Evolutionary conservation across 2,797 vertebrate genomes (phyloP), one percentile per base, ranked within the genome.

Genomic region (Gephyroberyx darwinii): DNA sequence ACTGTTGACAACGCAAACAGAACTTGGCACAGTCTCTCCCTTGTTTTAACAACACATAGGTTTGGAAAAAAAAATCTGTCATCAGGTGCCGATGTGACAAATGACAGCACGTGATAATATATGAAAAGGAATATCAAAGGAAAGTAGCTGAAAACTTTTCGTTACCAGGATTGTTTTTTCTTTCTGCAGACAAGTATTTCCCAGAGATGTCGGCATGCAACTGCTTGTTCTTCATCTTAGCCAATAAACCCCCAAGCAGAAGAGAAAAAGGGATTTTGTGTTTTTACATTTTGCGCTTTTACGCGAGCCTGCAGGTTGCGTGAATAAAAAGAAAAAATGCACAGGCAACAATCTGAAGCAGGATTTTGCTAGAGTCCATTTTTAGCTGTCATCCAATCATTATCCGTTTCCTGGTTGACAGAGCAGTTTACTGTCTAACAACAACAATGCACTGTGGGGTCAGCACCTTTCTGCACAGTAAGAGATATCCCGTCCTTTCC

Each of bases 321-420:
- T 52, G 5, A 31, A 7, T 31, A 26, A 7, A 48, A 37, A 57
- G 26, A 65, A 64, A 57, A 39, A 65, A 64, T 2, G 8, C 9
- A 4, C n/a, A 5, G 14, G n/a, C 20, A 12, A 72, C 47, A 22
- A n/a, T 33, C 4, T 37, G 3, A 71, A 65, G 26, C 41, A 33
- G 14, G 39, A 45, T 52, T 56, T 56, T 22, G 8, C 8, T 39
- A 0, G 33, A 13, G 10, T 13, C 4, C 5, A 31, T 20, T 30
- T 31, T 14, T 35, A 14, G 3, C 61, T 8, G 54, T 57, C 51
- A 1, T 39, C 37, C n/a, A 52, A 37, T 22, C 51, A 33, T 65
- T 39, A 30, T 30, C 22, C 4, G 50, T 75, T 76, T 71, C 31
- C 48, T 52, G 17, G 22, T 56, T 76, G 63, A 80, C 57, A 13